phyloP scores from a whole-genome alignment of 2,888 invertebrate genomes.

The Chloroclystis v-ata region DNA sequence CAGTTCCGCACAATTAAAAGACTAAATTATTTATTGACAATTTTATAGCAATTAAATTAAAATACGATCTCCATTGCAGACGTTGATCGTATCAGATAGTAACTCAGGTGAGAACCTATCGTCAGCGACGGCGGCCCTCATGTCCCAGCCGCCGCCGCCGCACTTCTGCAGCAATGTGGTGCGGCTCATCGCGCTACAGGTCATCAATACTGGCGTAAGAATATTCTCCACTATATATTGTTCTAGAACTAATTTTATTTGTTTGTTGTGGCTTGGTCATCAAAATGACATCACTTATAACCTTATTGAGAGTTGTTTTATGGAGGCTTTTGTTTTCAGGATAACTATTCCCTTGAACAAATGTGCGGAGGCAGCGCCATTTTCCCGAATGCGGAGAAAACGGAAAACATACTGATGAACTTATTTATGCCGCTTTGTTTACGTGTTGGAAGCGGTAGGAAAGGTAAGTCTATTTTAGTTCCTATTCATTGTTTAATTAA shows the following conservation, averaged over 20 bases:
- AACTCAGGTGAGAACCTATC: conserved; percentile 85
- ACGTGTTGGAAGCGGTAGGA: conserved; percentile 95
- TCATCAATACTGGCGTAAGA: conserved; percentile 93
- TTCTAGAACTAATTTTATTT: no score
- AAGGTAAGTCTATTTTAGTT: conserved; percentile 85
- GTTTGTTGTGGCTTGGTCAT: no score
- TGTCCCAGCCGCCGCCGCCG: conserved; percentile 95
- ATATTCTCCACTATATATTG: no score
- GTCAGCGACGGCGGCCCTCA: conserved; percentile 89
- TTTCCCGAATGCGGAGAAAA: conserved; percentile 93
- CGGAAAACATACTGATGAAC: conserved; percentile 97
- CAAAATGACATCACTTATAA: no score
- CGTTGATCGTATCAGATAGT: conserved; percentile 87
- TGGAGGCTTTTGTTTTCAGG: no score
- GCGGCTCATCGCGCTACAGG: conserved; percentile 94
- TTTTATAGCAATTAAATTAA: no score
- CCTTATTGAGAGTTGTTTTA: no score
- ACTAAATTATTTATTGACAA: no score
- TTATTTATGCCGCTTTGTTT: conserved; percentile 97
- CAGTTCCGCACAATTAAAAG: no score
- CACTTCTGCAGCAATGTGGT: conserved; percentile 98
- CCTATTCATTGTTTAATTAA: no score
- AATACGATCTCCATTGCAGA: conserved; percentile 68
- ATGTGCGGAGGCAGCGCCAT: conserved; percentile 95
- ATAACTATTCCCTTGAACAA: conserved; percentile 93